Evolutionary conservation across 2,113 vertebrate genomes (phyloP).

Genomic region (Phaethornis superciliosus): DNA sequence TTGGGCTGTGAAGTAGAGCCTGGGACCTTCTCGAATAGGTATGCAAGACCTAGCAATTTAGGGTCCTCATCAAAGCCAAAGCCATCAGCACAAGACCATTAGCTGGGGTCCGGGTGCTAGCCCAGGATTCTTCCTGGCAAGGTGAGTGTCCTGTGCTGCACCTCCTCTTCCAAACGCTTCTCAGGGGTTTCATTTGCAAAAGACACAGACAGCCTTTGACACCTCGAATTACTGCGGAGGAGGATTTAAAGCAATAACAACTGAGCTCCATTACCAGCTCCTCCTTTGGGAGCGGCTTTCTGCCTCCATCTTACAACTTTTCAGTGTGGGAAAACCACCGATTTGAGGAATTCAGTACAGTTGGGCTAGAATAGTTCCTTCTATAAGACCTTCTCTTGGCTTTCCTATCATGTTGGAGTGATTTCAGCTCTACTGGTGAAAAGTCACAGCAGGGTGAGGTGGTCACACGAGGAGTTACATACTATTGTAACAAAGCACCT

Average conservation of each 20-base stretch:
- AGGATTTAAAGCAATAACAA: conserved; percentile 26
- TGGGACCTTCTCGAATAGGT: background rate
- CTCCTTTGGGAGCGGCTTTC: conserved; percentile 31
- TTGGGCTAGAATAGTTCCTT: background rate
- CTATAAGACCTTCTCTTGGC: background rate
- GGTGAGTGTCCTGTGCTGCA: background rate
- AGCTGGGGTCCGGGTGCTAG: background rate
- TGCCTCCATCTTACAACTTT: background rate
- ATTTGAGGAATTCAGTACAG: background rate
- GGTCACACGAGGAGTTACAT: background rate
- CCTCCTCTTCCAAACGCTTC: background rate
- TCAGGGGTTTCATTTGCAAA: conserved; percentile 15
- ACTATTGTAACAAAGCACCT: background rate
- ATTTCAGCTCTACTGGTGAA: rapidly evolving
- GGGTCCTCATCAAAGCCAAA: background rate
- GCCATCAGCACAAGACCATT: background rate
- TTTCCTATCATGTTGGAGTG: rapidly evolving
- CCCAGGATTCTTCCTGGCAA: background rate
- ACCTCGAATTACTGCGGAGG: conserved; percentile 12
- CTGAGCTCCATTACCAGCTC: background rate
- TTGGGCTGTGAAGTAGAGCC: background rate
- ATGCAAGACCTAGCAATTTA: background rate
- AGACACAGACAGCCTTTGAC: background rate
- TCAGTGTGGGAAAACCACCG: rapidly evolving
- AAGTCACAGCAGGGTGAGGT: background rate